Evolutionary conservation across 92 coral and sea anemone genomes (phyloP).

Genomic region (Desmophyllum pertusum): DNA sequence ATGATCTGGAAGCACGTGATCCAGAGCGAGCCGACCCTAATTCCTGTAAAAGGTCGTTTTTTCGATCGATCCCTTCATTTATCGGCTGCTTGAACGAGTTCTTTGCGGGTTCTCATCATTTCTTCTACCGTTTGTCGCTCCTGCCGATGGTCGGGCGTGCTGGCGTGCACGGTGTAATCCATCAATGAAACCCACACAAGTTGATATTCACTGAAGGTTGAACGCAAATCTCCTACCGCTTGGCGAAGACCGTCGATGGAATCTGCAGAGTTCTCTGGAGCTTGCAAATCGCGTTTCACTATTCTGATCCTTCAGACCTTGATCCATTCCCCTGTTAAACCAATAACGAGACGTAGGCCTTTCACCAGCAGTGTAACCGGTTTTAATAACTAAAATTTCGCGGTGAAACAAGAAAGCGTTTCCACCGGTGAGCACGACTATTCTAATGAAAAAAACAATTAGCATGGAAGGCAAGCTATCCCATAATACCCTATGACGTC

Average conservation of each 20-base stretch:
- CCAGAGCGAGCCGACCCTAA: conserved; percentile 23
- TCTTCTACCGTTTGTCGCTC: conserved; percentile 14
- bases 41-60: conserved; percentile 30
- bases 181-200: conserved; percentile 15
- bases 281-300: conserved; percentile 4
- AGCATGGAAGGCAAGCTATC: too few relatives aligned
- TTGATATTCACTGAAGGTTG: conserved; percentile 15
- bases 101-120: conserved; percentile 28
- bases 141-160: conserved; percentile 2
- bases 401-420: conserved; percentile 4
- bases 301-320: neutral
- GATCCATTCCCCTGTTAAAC: neutral
- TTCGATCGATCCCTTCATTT: conserved; percentile 38
- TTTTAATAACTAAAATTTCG: neutral
- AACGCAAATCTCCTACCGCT: conserved; percentile 27
- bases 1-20: conserved; percentile 11
- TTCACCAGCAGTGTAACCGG: conserved; percentile 12
- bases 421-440: too few relatives aligned
- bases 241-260: conserved; percentile 28
- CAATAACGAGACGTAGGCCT: neutral
- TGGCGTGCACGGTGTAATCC: conserved; percentile 5
- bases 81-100: conserved; percentile 31
- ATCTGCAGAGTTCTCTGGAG: conserved; percentile 28
- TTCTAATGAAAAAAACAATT: too few relatives aligned
- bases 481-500: too few relatives aligned